A percentile compares a stretch with the other conserved stretches of the same genome.
Evolutionary conservation across 2,888 invertebrate genomes (phyloP).

Genomic region (Caenorhabditis uteleia): DNA sequence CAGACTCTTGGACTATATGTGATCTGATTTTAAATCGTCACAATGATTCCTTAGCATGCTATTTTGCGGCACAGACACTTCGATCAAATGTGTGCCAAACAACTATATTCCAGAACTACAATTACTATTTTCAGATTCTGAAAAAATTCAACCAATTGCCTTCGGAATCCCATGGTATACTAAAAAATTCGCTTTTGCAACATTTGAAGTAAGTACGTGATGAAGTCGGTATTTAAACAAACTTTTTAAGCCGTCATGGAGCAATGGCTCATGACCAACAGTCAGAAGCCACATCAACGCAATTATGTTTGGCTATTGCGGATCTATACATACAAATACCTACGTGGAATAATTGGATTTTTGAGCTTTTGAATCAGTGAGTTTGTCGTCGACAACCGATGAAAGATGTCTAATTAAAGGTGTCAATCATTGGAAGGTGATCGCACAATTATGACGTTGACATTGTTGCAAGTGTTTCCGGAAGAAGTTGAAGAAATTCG

Average conservation of each 20-base stretch:
- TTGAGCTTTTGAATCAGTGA: slow-evolving; percentile 83
- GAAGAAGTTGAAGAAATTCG: slow-evolving; percentile 77
- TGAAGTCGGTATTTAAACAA: background rate
- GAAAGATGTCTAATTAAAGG: too few relatives aligned
- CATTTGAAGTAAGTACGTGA: slow-evolving; percentile 75
- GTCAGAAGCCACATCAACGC: slow-evolving; percentile 80
- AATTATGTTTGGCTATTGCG: slow-evolving; percentile 87
- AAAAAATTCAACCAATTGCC: slow-evolving; percentile 46
- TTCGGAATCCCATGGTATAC: slow-evolving; percentile 75
- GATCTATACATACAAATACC: slow-evolving; percentile 93
- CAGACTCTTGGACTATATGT: slow-evolving; percentile 94
- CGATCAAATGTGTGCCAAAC: slow-evolving; percentile 72
- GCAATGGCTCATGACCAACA: slow-evolving; percentile 40
- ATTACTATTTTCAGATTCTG: slow-evolving; percentile 41
- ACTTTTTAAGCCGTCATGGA: slow-evolving; percentile 29
- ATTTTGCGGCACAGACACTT: slow-evolving; percentile 98
- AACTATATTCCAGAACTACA: background rate
- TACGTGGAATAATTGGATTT: slow-evolving; percentile 86
- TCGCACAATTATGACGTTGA: slow-evolving; percentile 82
- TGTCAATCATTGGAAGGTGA: slow-evolving; percentile 62
- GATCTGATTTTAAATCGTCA: slow-evolving; percentile 90
- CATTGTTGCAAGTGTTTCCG: slow-evolving; percentile 89
- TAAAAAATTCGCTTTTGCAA: slow-evolving; percentile 87
- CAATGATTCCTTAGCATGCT: slow-evolving; percentile 73
- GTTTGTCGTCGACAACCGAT: slow-evolving; percentile 65